Conservation (phyloP, 2,113 vertebrate species). For the Erythrocercus mccallii region DNA sequence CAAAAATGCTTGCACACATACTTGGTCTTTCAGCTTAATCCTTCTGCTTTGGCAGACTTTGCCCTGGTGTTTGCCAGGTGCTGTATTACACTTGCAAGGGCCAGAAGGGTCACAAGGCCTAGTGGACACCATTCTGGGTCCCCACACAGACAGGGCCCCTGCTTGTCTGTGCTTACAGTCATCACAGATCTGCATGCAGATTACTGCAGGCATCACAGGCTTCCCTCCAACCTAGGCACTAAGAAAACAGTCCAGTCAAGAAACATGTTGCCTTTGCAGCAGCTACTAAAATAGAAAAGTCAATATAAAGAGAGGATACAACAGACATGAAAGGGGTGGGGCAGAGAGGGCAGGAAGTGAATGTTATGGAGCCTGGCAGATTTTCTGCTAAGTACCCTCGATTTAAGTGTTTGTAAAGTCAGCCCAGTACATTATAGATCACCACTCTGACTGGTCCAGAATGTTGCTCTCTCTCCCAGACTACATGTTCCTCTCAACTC, state of each 20-base stretch:
- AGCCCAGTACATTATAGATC: not conserved
- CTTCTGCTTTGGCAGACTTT: not conserved
- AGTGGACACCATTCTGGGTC: rapidly evolving
- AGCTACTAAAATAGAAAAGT: not conserved
- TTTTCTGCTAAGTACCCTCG: not conserved
- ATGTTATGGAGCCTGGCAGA: rapidly evolving
- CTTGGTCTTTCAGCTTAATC: not conserved
- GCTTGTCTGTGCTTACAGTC: not conserved
- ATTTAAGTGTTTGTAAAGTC: rapidly evolving
- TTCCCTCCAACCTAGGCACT: rapidly evolving
- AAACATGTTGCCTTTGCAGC: rapidly evolving
- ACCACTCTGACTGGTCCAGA: not conserved
- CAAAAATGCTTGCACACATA: not conserved
- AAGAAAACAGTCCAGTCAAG: not conserved
- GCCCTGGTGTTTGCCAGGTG: not conserved
- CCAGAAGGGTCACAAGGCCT: not conserved
- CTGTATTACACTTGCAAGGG: not conserved
- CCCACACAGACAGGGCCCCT: rapidly evolving
- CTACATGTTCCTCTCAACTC: not conserved
- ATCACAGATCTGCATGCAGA: rapidly evolving
- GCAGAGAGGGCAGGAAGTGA: not conserved
- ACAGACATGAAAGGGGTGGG: rapidly evolving
- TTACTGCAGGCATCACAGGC: not conserved
- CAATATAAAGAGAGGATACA: not conserved
- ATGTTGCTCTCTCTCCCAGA: not conserved